These are phyloP conservation scores for Anastrepha ludens DNA, from an alignment of 1,140 invertebrate species.

Conservation along the genomic window DNA sequence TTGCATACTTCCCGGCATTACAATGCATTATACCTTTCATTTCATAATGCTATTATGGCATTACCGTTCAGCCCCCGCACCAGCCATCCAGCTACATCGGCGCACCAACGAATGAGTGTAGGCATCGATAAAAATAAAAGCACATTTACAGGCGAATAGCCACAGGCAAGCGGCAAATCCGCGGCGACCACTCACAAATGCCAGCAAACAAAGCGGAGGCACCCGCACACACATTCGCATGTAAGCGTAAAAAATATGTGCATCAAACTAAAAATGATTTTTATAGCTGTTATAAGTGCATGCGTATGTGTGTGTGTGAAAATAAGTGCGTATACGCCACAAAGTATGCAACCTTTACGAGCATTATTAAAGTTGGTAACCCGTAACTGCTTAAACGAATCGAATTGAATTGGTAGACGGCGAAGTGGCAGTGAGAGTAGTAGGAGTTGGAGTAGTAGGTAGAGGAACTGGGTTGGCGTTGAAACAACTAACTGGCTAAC, in stretches of 20 bases:
- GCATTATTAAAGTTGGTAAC: neutral
- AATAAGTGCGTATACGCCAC: neutral
- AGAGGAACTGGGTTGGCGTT: too few relatives aligned
- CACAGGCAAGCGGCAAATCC: neutral
- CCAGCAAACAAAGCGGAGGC: neutral
- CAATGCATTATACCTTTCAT: neutral
- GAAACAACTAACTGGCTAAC: too few relatives aligned
- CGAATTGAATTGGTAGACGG: neutral
- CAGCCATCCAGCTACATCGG: neutral
- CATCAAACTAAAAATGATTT: neutral
- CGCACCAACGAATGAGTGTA: neutral
- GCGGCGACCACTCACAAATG: neutral
- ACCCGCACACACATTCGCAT: neutral
- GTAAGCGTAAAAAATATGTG: too few relatives aligned
- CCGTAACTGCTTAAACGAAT: neutral
- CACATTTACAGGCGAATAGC: conserved; percentile 23
- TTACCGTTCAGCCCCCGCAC: neutral
- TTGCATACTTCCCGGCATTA: neutral
- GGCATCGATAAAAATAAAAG: conserved; percentile 19
- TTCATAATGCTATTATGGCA: neutral
- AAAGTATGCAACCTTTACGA: conserved; percentile 8
- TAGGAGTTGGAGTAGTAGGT: too few relatives aligned
- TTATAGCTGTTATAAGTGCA: neutral
- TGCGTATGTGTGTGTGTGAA: too few relatives aligned
- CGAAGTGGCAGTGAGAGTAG: too few relatives aligned